phyloP scores from a whole-genome alignment of 2,113 vertebrate genomes.

The Calyptommatus sinebrachiatus region DNA sequence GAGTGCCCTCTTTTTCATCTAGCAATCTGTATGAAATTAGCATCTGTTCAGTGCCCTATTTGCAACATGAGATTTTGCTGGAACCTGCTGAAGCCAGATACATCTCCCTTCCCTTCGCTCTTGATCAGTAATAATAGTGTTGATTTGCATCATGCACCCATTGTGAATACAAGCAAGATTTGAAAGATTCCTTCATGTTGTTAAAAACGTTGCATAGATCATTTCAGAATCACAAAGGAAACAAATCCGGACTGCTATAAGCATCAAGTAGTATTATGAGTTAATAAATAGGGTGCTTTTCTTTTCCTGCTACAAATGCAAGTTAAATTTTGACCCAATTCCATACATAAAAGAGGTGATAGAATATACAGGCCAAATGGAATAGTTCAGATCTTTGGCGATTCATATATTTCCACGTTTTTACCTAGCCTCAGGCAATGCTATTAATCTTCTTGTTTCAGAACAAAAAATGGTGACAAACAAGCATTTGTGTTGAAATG shows the following conservation, averaged over 20 bases:
- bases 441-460: slow-evolving; percentile 33
- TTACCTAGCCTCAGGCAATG: slow-evolving; percentile 24
- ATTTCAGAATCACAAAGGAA: slow-evolving; percentile 18
- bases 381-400: slow-evolving; percentile 29
- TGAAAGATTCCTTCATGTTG: neutral
- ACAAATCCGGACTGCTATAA: slow-evolving; percentile 26
- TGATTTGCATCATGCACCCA: neutral
- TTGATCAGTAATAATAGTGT: neutral
- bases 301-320: slow-evolving; percentile 8
- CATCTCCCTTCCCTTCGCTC: neutral
- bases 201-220: neutral
- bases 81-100: neutral
- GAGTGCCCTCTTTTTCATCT: neutral
- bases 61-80: neutral
- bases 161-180: neutral
- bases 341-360: slow-evolving; percentile 25
- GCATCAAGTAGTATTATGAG: neutral
- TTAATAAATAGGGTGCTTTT: slow-evolving; percentile 19
- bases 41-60: neutral
- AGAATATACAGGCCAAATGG: slow-evolving; percentile 31
- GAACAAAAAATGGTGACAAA: slow-evolving; percentile 43
- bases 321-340: slow-evolving; percentile 29
- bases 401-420: neutral
- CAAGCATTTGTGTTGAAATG: slow-evolving; percentile 30
- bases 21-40: neutral